Base-by-base conservation (phyloP, 2,888 invertebrate genomes). In the Heterodera filipjevi region DNA sequence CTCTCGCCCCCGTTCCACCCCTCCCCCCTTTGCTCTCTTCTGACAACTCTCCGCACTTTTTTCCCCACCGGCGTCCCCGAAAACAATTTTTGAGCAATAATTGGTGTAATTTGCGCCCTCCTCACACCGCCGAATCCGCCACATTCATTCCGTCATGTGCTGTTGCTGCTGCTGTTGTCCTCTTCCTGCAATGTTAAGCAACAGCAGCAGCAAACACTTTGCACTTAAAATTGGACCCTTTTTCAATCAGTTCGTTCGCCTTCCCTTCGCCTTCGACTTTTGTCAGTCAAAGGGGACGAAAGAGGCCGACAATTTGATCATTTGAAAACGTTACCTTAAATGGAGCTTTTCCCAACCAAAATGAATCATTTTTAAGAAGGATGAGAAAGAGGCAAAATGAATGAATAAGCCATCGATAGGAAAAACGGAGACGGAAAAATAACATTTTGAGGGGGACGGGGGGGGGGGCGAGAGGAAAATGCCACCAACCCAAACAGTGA, bases 51-150 rank as follows among this genome's bases (percentile, higher is more conserved):
- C 66, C 68, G 68, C 68, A 33, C 32, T 16, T 33, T 68, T 68
- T 68, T 68, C 10, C 14, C 27, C 16, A 2, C 68, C 30, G 22
- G 33, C 35, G 32, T n/a, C 59, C 59, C 59, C 59, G 53, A 35
- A 68, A 35, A 68, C 30, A 68, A 68, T 27, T 68, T 68, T 30
- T 68, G 59, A 68, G 68, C 33, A 68, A 68, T 68, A 68, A 68
- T 68, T 68, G 68, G 68, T 68, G 22, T 68, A 68, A 68, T 68
- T 68, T 68, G 68, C 68, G 68, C 32, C 8, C 68, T 33, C 33
- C 68, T 32, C 33, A 33, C 32, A 68, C 68, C 66, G 14, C 19
- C 32, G 8, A 32, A 32, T 30, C 19, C 10, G n/a, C 30, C 66
- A n/a, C 68, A 32, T 66, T 32, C 66, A 49, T 49, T 49, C 49